phyloP scores from a whole-genome alignment of 2,888 invertebrate genomes.

The Stomorhina lunata region DNA sequence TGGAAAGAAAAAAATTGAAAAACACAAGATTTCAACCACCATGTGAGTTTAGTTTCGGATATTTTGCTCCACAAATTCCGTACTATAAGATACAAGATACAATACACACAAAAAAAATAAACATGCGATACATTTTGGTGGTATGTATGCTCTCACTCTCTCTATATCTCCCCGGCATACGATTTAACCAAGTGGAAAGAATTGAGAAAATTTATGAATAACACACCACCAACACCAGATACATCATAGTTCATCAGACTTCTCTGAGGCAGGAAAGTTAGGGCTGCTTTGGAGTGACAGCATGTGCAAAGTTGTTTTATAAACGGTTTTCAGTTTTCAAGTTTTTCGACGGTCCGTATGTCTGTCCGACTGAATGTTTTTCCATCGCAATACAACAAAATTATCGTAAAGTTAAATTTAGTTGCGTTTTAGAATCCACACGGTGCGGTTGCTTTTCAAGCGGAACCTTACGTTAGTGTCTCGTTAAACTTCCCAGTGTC shows the following conservation, averaged over 20 bases:
- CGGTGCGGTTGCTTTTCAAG: constrained; percentile 64
- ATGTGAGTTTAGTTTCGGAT: constrained; percentile 39
- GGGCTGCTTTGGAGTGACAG: constrained; percentile 25
- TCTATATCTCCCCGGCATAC: constrained; percentile 48
- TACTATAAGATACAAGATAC: constrained; percentile 19
- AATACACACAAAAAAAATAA: neutral
- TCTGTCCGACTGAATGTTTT: constrained; percentile 28
- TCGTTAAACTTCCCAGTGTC: neutral
- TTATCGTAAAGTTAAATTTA: constrained; percentile 60
- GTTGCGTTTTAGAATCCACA: constrained; percentile 70
- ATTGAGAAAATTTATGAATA: constrained; percentile 8
- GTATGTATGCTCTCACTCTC: too few species aligned
- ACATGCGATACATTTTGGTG: too few species aligned
- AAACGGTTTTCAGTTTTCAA: constrained; percentile 39
- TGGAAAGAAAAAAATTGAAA: neutral
- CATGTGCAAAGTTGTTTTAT: constrained; percentile 61
- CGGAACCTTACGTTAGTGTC: constrained; percentile 41
- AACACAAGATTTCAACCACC: constrained; percentile 63
- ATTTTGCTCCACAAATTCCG: constrained; percentile 26
- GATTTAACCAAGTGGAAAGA: constrained; percentile 42
- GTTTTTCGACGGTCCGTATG: neutral
- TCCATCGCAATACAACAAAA: constrained; percentile 24
- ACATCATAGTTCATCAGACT: constrained; percentile 10
- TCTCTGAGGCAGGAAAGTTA: neutral
- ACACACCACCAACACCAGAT: constrained; percentile 32